Conservation (phyloP, 1,140 invertebrate genomes). For the Ips nitidus region DNA sequence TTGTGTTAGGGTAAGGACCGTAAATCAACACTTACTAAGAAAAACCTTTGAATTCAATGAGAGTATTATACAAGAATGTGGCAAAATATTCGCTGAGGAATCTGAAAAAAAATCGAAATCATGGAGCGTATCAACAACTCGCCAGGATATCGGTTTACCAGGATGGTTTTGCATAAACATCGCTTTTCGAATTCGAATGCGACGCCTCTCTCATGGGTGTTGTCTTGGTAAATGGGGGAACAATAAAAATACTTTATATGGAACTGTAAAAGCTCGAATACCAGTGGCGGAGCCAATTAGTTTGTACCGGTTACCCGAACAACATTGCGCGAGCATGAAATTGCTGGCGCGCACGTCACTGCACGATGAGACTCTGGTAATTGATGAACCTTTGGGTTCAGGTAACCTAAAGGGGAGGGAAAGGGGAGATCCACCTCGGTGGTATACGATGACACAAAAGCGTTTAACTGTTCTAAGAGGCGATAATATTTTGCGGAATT, state of each 20-base stretch:
- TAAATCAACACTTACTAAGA: too few relatives aligned
- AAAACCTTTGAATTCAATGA: background rate
- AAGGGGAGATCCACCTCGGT: slow-evolving; percentile 9
- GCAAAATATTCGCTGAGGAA: background rate
- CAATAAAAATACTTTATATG: slow-evolving; percentile 27
- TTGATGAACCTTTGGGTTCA: background rate
- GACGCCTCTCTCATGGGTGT: slow-evolving; percentile 18
- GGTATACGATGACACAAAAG: slow-evolving; percentile 31
- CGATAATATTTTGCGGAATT: slow-evolving; percentile 32
- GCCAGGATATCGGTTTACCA: slow-evolving; percentile 12
- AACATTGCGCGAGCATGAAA: background rate
- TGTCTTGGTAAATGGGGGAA: slow-evolving; percentile 26
- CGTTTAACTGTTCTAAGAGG: slow-evolving; percentile 30
- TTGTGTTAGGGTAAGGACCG: too few relatives aligned
- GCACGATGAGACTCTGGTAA: background rate
- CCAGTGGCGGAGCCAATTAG: slow-evolving; percentile 4
- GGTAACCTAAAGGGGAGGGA: slow-evolving; percentile 11
- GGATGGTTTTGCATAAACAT: slow-evolving; percentile 19
- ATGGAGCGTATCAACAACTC: slow-evolving; percentile 13
- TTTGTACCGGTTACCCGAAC: background rate
- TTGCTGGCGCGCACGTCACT: background rate
- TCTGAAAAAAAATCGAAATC: background rate
- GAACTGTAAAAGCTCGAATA: slow-evolving; percentile 2
- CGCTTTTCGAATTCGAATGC: slow-evolving; percentile 16
- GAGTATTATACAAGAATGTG: slow-evolving; percentile 1